These are phyloP conservation scores for Amphilophus citrinellus DNA, from an alignment of 2,113 vertebrate species.

Conservation along the genomic window DNA sequence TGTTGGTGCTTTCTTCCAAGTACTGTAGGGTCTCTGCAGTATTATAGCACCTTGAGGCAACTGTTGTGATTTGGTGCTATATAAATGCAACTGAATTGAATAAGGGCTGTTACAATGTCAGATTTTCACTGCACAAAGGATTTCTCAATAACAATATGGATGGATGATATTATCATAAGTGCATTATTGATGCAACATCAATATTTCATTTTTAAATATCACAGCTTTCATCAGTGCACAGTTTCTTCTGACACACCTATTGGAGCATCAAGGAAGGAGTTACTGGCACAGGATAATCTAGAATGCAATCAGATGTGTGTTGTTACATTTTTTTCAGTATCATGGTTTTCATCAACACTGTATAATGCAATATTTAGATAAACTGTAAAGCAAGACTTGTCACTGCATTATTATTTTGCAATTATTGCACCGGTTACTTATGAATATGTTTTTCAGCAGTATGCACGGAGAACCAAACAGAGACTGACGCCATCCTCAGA, in stretches of 20 bases:
- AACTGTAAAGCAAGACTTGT: not conserved
- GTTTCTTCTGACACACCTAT: not conserved
- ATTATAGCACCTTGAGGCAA: not conserved
- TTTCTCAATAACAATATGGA: slow-evolving; percentile 2
- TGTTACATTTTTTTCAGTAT: not conserved
- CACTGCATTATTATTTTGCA: not conserved
- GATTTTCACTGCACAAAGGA: not conserved
- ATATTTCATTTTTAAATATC: not conserved
- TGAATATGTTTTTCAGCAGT: slow-evolving; percentile 63
- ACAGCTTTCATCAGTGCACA: not conserved
- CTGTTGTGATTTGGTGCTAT: too few relatives aligned
- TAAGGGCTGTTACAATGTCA: too few relatives aligned
- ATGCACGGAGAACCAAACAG: slow-evolving; percentile 74
- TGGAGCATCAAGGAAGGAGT: not conserved
- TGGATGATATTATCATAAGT: not conserved
- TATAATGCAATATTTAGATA: not conserved
- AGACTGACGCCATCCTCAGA: slow-evolving; percentile 77
- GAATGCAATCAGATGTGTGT: not conserved
- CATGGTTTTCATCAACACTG: not conserved
- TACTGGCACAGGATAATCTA: not conserved
- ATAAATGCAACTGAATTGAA: not conserved
- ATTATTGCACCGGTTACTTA: not conserved
- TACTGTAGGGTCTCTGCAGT: not conserved
- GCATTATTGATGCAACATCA: not conserved
- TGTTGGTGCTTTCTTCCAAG: not conserved